Percentiles rank a stretch among this genome's conserved stretches.
phyloP scores from a whole-genome alignment of 2,888 invertebrate genomes.

The Rhamnusium bicolor region DNA sequence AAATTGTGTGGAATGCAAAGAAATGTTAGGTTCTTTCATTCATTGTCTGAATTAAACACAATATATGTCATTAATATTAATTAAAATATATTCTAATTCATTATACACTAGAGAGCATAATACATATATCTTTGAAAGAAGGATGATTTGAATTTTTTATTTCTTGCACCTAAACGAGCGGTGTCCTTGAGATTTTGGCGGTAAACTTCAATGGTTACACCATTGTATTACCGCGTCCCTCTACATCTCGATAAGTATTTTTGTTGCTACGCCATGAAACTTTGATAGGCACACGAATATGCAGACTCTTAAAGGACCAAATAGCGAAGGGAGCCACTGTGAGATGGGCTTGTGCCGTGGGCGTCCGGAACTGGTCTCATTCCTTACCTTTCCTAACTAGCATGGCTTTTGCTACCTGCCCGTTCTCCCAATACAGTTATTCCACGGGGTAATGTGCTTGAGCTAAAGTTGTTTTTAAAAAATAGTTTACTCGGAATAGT shows the following conservation, averaged over 20 bases:
- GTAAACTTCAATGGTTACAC: slow-evolving; percentile 18
- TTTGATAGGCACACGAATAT: neutral
- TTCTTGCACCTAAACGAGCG: neutral
- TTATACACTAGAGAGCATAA: no score
- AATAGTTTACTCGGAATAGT: no score
- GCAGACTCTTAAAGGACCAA: neutral
- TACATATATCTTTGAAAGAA: no score
- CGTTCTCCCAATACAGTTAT: slow-evolving; percentile 17
- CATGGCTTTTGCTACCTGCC: slow-evolving; percentile 9
- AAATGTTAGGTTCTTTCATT: no score
- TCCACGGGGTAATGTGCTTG: slow-evolving; percentile 17
- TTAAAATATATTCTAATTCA: no score
- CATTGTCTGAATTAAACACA: no score
- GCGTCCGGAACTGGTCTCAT: slow-evolving; percentile 64
- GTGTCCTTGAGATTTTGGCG: slow-evolving; percentile 19
- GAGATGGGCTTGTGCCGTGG: slow-evolving; percentile 42
- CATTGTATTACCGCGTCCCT: neutral
- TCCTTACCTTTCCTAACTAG: slow-evolving; percentile 64
- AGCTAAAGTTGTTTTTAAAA: neutral
- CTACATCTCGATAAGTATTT: neutral
- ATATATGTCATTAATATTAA: no score
- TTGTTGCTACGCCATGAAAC: slow-evolving; percentile 7
- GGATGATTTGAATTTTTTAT: neutral
- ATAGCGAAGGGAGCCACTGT: neutral
- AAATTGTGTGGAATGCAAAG: no score